Evolutionary conservation across 2,888 invertebrate species (phyloP).

Genomic region (Phasia obesa): DNA sequence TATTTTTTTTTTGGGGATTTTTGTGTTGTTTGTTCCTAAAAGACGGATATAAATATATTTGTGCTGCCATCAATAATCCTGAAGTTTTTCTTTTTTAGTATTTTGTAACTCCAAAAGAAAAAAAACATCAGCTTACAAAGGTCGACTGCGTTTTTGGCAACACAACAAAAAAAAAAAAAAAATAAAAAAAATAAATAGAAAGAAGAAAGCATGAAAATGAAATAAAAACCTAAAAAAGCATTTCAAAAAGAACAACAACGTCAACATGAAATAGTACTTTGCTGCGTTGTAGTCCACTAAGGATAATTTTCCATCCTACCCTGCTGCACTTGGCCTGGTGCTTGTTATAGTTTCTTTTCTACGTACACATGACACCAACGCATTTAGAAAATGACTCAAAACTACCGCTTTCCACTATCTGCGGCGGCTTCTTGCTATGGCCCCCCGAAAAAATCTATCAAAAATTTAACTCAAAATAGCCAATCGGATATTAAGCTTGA

Average conservation of each 20-base stretch:
- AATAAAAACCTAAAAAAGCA: slow-evolving; percentile 53
- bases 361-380: slow-evolving; percentile 60
- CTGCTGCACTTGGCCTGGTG: slow-evolving; percentile 14
- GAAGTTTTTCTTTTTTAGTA: slow-evolving; percentile 69
- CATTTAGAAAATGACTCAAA: slow-evolving; percentile 68
- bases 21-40: slow-evolving; percentile 50
- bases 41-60: slow-evolving; percentile 66
- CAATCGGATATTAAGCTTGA: slow-evolving; percentile 67
- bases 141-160: slow-evolving; percentile 74
- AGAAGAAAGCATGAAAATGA: slow-evolving; percentile 16
- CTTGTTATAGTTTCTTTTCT: slow-evolving; percentile 16
- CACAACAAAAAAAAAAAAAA: too few species aligned
- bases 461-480: slow-evolving; percentile 69
- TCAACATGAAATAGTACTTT: slow-evolving; percentile 44
- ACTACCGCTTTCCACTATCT: slow-evolving; percentile 9
- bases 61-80: slow-evolving; percentile 79
- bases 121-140: slow-evolving; percentile 73
- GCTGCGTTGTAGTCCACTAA: slow-evolving; percentile 68
- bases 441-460: slow-evolving; percentile 33
- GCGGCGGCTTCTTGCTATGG: not conserved
- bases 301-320: slow-evolving; percentile 35
- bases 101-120: slow-evolving; percentile 42
- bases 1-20: too few species aligned
- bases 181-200: too few species aligned
- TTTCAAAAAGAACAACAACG: slow-evolving; percentile 11